A percentile compares a stretch with the other conserved stretches of the same genome.
phyloP scores from a whole-genome alignment of 2,797 vertebrate genomes.

The Anableps anableps region DNA sequence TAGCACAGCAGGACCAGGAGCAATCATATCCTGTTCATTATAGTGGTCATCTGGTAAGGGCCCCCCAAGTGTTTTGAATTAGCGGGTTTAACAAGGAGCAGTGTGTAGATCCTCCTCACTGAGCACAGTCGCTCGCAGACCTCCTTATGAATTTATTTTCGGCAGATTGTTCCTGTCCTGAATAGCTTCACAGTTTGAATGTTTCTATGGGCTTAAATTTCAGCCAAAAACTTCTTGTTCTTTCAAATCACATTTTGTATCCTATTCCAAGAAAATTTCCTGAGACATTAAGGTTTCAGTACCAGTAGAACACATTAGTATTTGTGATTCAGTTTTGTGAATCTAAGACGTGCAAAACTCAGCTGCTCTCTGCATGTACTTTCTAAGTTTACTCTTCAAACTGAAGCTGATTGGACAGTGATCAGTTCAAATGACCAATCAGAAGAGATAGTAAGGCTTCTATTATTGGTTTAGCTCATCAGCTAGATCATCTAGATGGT shows the following conservation, averaged over 20 bases:
- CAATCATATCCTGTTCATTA: constrained; percentile 36
- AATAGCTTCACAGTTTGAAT: constrained; percentile 54
- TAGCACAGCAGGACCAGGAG: constrained; percentile 49
- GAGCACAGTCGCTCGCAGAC: constrained; percentile 9
- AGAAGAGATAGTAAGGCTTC: not conserved
- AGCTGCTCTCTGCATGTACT: not conserved
- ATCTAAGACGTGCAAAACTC: not conserved
- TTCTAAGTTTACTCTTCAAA: not conserved
- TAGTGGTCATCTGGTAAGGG: constrained; percentile 22
- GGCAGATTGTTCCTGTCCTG: constrained; percentile 40
- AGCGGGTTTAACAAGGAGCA: constrained; percentile 6
- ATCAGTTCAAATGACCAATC: not conserved
- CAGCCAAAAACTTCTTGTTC: not conserved
- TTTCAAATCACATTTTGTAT: not conserved
- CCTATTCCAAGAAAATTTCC: not conserved
- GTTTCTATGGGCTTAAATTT: constrained; percentile 32
- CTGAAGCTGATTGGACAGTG: not conserved
- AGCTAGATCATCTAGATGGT: no score
- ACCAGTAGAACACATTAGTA: not conserved
- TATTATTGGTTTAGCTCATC: not conserved
- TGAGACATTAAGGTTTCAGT: not conserved
- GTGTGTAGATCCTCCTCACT: constrained; percentile 34
- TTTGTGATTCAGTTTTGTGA: not conserved
- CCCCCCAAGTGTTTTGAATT: constrained; percentile 17
- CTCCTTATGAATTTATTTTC: constrained; percentile 29